Base-by-base conservation (phyloP, 1,140 invertebrate species). In the Drosophila mauritiana region DNA sequence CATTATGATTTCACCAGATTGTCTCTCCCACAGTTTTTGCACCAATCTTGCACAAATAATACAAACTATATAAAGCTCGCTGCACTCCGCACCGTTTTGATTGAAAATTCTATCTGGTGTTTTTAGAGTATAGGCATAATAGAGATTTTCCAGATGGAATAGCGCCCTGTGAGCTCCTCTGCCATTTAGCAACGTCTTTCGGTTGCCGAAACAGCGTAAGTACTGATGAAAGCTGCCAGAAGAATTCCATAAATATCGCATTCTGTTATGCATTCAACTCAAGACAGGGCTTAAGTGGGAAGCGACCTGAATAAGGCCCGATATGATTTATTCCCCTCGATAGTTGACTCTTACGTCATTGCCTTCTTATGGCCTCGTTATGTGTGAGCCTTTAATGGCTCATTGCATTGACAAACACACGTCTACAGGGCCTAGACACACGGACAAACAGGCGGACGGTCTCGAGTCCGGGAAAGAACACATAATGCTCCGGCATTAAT, bases 401-500 rank as follows among this genome's bases (percentile, higher is more conserved):
- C 83, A 88, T 82, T 82, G 83, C 65, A 78, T 48, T 74, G 55
- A 51, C 63, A 68, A 55, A 59, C 53, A 75, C 48, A 54, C 36
- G 52, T 10, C 51, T 20, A 15, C 61, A 22, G 45, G 6, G 17
- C 49, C 31, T 20, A n/a, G 39, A 22, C 58, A 62, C 12, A 54
- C 48, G 20, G 39, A 64, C 25, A 42, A 36, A 52, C 55, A 56
- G 20, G 37, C 8, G 57, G 6, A 25, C 34, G n/a, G 11, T 8
- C 36, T 64, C 17, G 45, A 20, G 15, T 40, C 6, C 34, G 36
- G 15, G 12, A 64, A 52, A 65, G 55, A 57, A 73, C 42, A 70
- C 54, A 65, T 76, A 83, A 77, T 78, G 62, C 54, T 40, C 61
- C 22, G 58, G 65, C 75, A 86, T 88, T 73, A 73, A 89, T 89